These are phyloP conservation scores for Scolopax bukidnonensis DNA, from an alignment of 2,797 vertebrate species.

Conservation along the genomic window DNA sequence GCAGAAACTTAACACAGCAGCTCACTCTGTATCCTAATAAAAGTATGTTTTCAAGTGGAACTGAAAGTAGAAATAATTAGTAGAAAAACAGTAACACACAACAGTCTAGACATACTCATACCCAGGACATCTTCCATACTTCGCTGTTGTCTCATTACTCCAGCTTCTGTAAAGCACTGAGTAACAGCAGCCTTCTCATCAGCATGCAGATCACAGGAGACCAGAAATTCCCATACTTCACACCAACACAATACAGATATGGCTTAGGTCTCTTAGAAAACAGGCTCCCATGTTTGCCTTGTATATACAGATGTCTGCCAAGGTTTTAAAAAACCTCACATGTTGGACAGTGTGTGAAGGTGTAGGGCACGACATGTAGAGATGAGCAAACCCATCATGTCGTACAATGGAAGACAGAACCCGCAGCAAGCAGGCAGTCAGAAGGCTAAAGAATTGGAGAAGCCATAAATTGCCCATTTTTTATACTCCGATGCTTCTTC, in stretches of 20 bases:
- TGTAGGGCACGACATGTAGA: fast-evolving
- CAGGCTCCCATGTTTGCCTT: neutral
- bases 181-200: neutral
- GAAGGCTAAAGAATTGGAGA: neutral
- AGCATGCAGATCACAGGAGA: neutral
- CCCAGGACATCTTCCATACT: neutral
- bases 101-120: neutral
- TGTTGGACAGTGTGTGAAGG: neutral
- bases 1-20: neutral
- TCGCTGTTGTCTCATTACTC: neutral
- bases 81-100: neutral
- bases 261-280: neutral
- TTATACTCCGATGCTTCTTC: neutral
- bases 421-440: neutral
- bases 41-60: neutral
- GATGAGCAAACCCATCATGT: neutral
- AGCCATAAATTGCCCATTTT: neutral
- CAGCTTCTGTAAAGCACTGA: neutral
- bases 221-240: neutral
- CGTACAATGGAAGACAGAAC: fast-evolving
- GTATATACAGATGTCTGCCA: neutral
- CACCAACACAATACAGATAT: neutral
- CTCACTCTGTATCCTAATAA: neutral
- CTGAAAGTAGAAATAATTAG: neutral
- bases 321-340: neutral